These are phyloP conservation scores for Ancistrus triradiatus DNA, from an alignment of 2,113 vertebrate species.

Conservation along the genomic window DNA sequence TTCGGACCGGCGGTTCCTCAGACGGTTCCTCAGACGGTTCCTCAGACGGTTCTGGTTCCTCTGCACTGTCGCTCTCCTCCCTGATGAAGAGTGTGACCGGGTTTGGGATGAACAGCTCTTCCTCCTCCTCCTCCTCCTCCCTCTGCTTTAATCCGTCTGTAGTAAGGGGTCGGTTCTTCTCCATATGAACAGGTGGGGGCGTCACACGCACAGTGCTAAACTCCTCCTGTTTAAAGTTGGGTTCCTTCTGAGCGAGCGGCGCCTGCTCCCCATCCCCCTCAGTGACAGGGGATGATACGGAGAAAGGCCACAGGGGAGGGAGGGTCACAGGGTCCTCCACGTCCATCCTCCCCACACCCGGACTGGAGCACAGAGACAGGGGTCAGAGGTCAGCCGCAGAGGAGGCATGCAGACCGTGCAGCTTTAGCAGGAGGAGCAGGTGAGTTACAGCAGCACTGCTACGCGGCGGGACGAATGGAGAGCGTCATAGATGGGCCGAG, in stretches of 20 bases:
- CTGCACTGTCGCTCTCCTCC: neutral
- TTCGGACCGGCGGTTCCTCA: neutral
- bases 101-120: too few relatives aligned
- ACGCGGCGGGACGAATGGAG: too few relatives aligned
- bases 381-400: slow-evolving; percentile 47
- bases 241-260: slow-evolving; percentile 35
- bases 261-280: too few relatives aligned
- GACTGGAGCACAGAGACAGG: slow-evolving; percentile 63
- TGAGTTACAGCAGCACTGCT: too few relatives aligned
- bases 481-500: too few relatives aligned
- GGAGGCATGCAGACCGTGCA: neutral
- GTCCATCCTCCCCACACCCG: slow-evolving; percentile 31
- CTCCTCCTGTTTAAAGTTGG: slow-evolving; percentile 21
- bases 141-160: neutral
- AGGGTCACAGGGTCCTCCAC: slow-evolving; percentile 2
- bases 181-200: neutral
- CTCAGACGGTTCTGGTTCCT: neutral
- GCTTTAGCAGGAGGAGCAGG: neutral
- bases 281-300: neutral
- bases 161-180: neutral
- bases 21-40: neutral
- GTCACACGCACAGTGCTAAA: slow-evolving; percentile 14
- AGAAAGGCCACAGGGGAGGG: slow-evolving; percentile 40
- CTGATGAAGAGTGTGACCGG: slow-evolving; percentile 4
- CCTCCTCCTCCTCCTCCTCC: neutral